phyloP scores from a whole-genome alignment of 2,113 vertebrate genomes.

The Heterocephalus glaber region DNA sequence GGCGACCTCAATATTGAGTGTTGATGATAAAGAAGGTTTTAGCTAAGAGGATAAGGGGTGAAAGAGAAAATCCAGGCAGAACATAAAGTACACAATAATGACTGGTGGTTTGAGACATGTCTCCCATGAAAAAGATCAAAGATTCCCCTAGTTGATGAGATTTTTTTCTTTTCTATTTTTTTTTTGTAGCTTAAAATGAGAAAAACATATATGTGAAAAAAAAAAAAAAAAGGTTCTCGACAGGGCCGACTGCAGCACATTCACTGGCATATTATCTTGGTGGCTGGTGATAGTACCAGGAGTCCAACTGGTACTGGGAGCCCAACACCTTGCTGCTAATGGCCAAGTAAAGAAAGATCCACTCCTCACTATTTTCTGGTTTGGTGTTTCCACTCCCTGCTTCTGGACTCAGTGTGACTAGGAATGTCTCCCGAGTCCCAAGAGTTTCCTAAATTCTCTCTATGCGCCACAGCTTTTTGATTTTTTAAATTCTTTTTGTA shows the following conservation, averaged over 20 bases:
- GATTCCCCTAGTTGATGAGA: not conserved
- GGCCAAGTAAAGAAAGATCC: not conserved
- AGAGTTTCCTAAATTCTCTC: not conserved
- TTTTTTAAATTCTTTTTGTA: not conserved
- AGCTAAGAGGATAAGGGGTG: not conserved
- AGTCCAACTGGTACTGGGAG: too few relatives aligned
- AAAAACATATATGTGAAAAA: not conserved
- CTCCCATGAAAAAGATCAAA: not conserved
- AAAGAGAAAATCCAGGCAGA: not conserved
- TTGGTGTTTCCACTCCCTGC: too few relatives aligned
- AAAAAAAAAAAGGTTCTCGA: not conserved
- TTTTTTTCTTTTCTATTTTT: not conserved
- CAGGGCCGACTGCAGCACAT: not conserved
- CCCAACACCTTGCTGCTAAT: not conserved
- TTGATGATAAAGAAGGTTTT: not conserved
- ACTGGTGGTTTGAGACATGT: not conserved
- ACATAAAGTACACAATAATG: not conserved
- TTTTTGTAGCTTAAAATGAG: not conserved
- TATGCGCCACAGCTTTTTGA: not conserved
- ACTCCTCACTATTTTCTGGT: rapidly evolving
- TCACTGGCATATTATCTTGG: not conserved
- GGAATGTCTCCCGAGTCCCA: not conserved
- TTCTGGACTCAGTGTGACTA: not conserved
- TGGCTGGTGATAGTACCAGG: not conserved
- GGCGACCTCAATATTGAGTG: not conserved